A percentile compares a stretch with the other conserved stretches of the same genome.
phyloP scores from a whole-genome alignment of 2,888 invertebrate species.

The Branchellion lobata region DNA sequence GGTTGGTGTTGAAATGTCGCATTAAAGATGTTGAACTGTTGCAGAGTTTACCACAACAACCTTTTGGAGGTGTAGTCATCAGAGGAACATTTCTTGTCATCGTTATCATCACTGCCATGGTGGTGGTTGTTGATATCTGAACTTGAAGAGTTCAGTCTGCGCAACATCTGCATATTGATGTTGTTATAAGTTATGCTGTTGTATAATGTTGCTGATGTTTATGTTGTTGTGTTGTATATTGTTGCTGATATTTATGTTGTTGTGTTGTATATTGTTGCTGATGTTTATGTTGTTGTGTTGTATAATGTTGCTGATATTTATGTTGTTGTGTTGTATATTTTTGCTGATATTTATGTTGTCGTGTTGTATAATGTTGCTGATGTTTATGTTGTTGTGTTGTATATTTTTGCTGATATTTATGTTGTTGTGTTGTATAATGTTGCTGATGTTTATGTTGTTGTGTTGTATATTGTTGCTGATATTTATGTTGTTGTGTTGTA shows the following conservation, averaged over 20 bases:
- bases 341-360: too few relatives aligned
- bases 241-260: background rate
- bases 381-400: too few relatives aligned
- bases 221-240: background rate
- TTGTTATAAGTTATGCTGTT: background rate
- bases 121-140: too few relatives aligned
- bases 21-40: too few relatives aligned
- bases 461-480: too few relatives aligned
- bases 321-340: background rate
- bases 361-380: too few relatives aligned
- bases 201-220: background rate
- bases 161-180: slow-evolving; percentile 5
- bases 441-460: too few relatives aligned
- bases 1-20: too few relatives aligned
- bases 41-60: background rate
- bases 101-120: background rate
- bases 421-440: too few relatives aligned
- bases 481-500: too few relatives aligned
- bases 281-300: too few relatives aligned
- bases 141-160: background rate
- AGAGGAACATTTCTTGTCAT: background rate
- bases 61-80: background rate
- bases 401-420: too few relatives aligned
- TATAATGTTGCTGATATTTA: background rate
- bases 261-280: background rate